Base-by-base conservation (phyloP, 2,797 vertebrate genomes). In the Anguilla anguilla region DNA sequence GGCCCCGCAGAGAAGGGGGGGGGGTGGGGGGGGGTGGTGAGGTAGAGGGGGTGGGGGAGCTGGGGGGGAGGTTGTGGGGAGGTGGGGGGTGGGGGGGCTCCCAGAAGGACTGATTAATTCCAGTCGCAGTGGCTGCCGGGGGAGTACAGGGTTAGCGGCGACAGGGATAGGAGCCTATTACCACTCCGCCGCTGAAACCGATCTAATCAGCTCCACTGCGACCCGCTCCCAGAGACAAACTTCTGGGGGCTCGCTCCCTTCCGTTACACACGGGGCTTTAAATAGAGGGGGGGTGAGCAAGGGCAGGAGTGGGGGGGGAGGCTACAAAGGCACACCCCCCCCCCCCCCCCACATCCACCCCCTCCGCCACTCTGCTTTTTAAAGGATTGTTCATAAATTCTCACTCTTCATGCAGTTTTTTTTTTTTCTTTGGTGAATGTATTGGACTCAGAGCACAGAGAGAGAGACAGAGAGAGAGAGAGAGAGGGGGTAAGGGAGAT, bases 21-120 rank as follows among this genome's bases (percentile, higher is more conserved):
- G 96, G 96, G 96, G 97, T 97, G 97, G 95, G 96, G 96, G 97
- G 97, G 97, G 97, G 97, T 95, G 35, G 89, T 90, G 92, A 93
- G 97, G 95, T 96, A 96, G 97, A 97, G 97, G 97, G 97, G 89
- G 96, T 96, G 89, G 92, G 93, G 97, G 95, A 96, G 96, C 97
- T 97, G 97, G 97, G 97, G 43, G 51, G 92, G 79, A 22, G 92
- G 57, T 61, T 61, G 57, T 57, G 55, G 55, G 97, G 97, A 97
- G 49, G 9, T 0, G 4, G 89, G 90, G 93, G 93, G 97, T 95
- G 96, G 96, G 97, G 97, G 97, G 97, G 97, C 97, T 99, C 98
- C 98, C 98, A 98, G 98, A 97, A 98, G 98, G 97, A 97, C 98
- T 99, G 98, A 99, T 99, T 99, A 99, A 99, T 99, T 99, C 98